A percentile compares a stretch with the other conserved stretches of the same genome.
phyloP scores from a whole-genome alignment of 2,888 invertebrate species.

The Brachyptera putata region DNA sequence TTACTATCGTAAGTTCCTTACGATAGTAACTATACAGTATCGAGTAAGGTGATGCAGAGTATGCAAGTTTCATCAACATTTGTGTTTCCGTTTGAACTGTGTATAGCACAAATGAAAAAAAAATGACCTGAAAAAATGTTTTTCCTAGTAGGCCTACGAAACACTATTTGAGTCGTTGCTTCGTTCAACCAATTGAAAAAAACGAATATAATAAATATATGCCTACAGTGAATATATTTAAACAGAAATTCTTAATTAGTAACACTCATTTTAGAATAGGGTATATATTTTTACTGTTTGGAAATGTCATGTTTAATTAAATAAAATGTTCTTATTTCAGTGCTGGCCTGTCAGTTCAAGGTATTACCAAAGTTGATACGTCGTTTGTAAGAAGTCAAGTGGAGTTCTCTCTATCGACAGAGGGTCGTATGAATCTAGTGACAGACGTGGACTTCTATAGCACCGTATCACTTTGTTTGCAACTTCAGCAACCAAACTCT shows the following conservation, averaged over 20 bases:
- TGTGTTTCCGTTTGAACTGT: too few relatives aligned
- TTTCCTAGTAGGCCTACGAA: too few relatives aligned
- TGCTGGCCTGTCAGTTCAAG: conserved; percentile 63
- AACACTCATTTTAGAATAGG: background rate
- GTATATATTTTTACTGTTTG: background rate
- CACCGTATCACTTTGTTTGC: conserved; percentile 70
- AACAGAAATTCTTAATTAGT: background rate
- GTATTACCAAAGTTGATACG: conserved; percentile 58
- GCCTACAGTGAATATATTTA: background rate
- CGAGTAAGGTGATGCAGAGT: too few relatives aligned
- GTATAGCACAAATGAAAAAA: too few relatives aligned
- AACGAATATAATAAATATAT: background rate
- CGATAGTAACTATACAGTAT: too few relatives aligned
- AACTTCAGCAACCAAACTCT: conserved; percentile 65
- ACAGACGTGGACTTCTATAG: conserved; percentile 75
- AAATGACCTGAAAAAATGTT: too few relatives aligned
- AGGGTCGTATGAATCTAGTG: conserved; percentile 64
- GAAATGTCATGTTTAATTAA: background rate
- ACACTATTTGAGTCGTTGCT: too few relatives aligned
- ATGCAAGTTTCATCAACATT: too few relatives aligned
- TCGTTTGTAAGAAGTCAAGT: conserved; percentile 62
- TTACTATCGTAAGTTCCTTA: too few relatives aligned
- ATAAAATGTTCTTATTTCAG: conserved; percentile 44
- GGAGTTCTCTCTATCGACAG: conserved; percentile 60
- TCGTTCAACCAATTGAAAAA: background rate